Conservation (phyloP, 2,888 invertebrate species). For the Clunio marinus region DNA sequence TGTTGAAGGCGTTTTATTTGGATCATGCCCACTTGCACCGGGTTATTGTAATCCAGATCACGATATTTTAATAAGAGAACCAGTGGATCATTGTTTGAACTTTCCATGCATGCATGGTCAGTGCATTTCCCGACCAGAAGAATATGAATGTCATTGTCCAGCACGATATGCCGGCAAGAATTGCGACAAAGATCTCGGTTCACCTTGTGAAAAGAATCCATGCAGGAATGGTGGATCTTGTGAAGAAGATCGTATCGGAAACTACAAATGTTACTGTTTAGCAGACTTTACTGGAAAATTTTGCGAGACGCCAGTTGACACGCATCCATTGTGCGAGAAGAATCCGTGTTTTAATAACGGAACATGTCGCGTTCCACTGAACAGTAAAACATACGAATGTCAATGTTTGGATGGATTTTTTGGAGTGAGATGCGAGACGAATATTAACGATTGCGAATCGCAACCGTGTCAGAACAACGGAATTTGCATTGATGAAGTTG, state of each 20-base stretch:
- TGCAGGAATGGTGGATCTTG: slow-evolving; percentile 75
- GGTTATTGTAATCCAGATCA: slow-evolving; percentile 59
- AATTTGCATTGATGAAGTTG: slow-evolving; percentile 66
- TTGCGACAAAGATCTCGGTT: slow-evolving; percentile 76
- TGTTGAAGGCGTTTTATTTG: slow-evolving; percentile 67
- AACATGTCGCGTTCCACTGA: slow-evolving; percentile 63
- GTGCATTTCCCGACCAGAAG: slow-evolving; percentile 70
- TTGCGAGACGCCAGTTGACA: slow-evolving; percentile 70
- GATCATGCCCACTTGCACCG: slow-evolving; percentile 68
- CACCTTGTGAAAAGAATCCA: slow-evolving; percentile 63
- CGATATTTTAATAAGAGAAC: slow-evolving; percentile 56
- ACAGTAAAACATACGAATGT: slow-evolving; percentile 57
- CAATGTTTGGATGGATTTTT: slow-evolving; percentile 56
- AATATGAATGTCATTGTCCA: slow-evolving; percentile 73
- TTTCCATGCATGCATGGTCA: slow-evolving; percentile 82
- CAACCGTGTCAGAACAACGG: slow-evolving; percentile 68
- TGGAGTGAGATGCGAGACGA: slow-evolving; percentile 55
- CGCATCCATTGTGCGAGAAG: slow-evolving; percentile 66
- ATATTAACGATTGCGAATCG: slow-evolving; percentile 70
- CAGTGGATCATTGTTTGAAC: slow-evolving; percentile 67
- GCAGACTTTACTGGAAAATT: slow-evolving; percentile 62
- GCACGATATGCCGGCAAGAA: slow-evolving; percentile 82
- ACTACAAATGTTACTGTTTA: slow-evolving; percentile 67
- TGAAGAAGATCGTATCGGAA: slow-evolving; percentile 62
- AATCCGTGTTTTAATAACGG: slow-evolving; percentile 78